Evolutionary conservation across 2,797 vertebrate species (phyloP).

Genomic region (Paramormyrops hopkinsi): DNA sequence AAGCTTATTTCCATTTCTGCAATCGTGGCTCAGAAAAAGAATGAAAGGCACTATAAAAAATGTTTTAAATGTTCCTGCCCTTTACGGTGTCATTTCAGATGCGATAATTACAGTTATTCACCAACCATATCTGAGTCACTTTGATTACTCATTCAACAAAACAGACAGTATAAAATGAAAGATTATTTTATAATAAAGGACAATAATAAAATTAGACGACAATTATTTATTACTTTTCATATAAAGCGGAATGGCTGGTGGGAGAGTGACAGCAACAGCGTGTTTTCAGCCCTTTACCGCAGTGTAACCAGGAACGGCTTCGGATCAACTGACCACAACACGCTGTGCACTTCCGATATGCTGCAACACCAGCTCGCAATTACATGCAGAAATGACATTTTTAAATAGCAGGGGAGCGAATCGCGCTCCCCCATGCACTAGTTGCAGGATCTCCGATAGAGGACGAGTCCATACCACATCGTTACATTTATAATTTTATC

Average conservation of each 20-base stretch:
- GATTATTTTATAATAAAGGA: neutral
- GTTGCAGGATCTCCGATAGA: neutral
- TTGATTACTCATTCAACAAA: neutral
- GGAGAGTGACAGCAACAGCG: neutral
- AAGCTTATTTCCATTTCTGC: neutral
- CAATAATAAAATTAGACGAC: neutral
- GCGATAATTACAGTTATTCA: conserved; percentile 1
- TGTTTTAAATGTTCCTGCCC: neutral
- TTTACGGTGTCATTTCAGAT: neutral
- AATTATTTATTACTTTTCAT: neutral
- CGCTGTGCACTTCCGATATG: neutral
- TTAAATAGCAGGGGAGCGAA: neutral
- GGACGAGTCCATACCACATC: neutral
- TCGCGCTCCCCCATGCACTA: neutral
- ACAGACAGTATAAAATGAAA: neutral
- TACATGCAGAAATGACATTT: neutral
- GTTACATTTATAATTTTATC: neutral
- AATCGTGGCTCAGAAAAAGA: neutral
- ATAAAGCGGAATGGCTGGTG: neutral
- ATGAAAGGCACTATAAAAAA: neutral
- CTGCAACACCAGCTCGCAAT: neutral
- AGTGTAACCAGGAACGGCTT: neutral
- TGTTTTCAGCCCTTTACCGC: neutral
- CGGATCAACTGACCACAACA: neutral
- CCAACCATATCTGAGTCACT: neutral